Evolutionary conservation across 2,888 invertebrate genomes (phyloP).

Genomic region (Eupithecia subfuscata): DNA sequence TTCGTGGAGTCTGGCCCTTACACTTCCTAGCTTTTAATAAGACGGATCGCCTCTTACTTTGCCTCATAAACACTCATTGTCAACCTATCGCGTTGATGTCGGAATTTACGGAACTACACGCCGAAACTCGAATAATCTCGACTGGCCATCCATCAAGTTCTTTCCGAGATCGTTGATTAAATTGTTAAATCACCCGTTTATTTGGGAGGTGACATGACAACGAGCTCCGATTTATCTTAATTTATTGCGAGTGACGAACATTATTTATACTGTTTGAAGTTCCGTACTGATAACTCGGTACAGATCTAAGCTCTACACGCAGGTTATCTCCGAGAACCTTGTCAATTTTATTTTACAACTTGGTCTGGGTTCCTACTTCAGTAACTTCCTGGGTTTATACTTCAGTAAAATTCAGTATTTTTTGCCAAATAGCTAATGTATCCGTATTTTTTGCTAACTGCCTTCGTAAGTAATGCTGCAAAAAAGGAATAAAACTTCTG

Average conservation of each 20-base stretch:
- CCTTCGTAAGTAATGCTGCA: neutral
- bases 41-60: constrained; percentile 46
- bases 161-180: constrained; percentile 71
- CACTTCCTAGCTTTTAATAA: neutral
- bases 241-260: constrained; percentile 25
- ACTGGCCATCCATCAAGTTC: constrained; percentile 72
- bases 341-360: neutral
- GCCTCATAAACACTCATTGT: constrained; percentile 71
- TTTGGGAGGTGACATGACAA: constrained; percentile 46
- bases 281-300: neutral
- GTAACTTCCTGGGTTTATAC: neutral
- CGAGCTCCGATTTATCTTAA: constrained; percentile 30
- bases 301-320: neutral
- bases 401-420: neutral
- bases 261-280: constrained; percentile 13
- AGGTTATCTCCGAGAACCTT: neutral
- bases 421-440: neutral
- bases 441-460: constrained; percentile 11
- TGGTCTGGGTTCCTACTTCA: neutral
- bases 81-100: constrained; percentile 68
- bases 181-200: constrained; percentile 68
- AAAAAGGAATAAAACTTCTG: constrained; percentile 16
- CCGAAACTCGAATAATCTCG: constrained; percentile 67
- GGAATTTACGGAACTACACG: constrained; percentile 64
- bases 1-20: no score